These are phyloP conservation scores for Caradrina kadenii DNA, from an alignment of 2,888 invertebrate species.

Conservation along the genomic window DNA sequence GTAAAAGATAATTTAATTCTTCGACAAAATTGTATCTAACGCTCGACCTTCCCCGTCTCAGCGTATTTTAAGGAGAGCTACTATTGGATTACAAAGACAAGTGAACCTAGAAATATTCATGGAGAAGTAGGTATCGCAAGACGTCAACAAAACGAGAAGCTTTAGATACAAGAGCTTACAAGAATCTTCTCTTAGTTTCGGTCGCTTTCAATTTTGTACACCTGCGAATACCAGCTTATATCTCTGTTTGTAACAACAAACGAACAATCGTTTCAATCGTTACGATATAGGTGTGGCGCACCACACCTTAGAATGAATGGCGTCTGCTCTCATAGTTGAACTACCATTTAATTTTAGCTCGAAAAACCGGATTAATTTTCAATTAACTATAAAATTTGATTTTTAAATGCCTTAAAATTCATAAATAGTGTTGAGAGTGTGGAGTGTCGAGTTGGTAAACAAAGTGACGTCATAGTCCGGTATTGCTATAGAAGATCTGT, in stretches of 20 bases:
- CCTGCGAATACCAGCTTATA: slow-evolving; percentile 3
- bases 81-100: not conserved
- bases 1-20: no score
- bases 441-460: no score
- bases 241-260: slow-evolving; percentile 5
- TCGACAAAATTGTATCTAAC: not conserved
- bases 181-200: not conserved
- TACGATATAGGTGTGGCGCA: not conserved
- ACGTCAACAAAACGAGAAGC: not conserved
- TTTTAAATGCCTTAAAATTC: no score
- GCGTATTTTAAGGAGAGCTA: no score
- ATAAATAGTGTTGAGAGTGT: no score
- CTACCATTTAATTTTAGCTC: no score
- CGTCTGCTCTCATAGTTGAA: no score
- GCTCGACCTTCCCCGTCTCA: not conserved
- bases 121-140: not conserved
- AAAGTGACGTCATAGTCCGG: no score
- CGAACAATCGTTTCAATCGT: not conserved
- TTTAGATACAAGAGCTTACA: slow-evolving; percentile 14
- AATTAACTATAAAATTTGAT: no score
- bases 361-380: no score
- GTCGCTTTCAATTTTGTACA: slow-evolving; percentile 19
- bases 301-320: no score
- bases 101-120: not conserved
- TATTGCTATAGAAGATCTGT: no score